These are phyloP conservation scores for Lamprologus lemairii DNA, from an alignment of 2,113 vertebrate genomes.

Conservation along the genomic window DNA sequence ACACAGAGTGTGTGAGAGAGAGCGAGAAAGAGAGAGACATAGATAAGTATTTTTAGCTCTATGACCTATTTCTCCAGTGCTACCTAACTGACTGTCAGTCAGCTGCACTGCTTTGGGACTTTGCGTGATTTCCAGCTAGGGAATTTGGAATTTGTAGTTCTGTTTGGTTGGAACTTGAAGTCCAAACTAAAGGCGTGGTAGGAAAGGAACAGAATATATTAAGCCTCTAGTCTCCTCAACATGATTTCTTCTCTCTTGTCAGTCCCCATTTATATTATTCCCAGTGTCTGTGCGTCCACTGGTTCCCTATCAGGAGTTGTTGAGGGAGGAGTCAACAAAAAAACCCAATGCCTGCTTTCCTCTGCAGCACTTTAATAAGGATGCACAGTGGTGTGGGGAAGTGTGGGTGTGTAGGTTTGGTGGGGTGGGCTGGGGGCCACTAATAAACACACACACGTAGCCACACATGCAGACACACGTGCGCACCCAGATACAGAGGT, in stretches of 20 bases:
- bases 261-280: slow-evolving; percentile 27
- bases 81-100: slow-evolving; percentile 75
- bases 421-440: background rate
- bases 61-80: slow-evolving; percentile 78
- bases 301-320: slow-evolving; percentile 36
- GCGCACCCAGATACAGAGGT: slow-evolving; percentile 44
- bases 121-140: slow-evolving; percentile 43
- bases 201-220: background rate
- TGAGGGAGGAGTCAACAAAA: slow-evolving; percentile 46
- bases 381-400: slow-evolving; percentile 30
- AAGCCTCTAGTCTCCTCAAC: background rate
- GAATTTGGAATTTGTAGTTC: slow-evolving; percentile 36
- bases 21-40: slow-evolving; percentile 55
- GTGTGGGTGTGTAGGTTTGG: background rate
- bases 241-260: slow-evolving; percentile 3
- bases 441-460: slow-evolving; percentile 4
- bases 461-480: slow-evolving; percentile 19
- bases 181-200: background rate
- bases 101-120: slow-evolving; percentile 60
- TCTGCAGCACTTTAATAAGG: slow-evolving; percentile 63
- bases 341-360: slow-evolving; percentile 32
- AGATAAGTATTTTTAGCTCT: slow-evolving; percentile 77
- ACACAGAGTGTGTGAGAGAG: background rate
- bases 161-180: slow-evolving; percentile 12
- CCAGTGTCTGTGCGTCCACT: slow-evolving; percentile 3